phyloP scores from a whole-genome alignment of 2,888 invertebrate species.

The Drosophila pegasa region DNA sequence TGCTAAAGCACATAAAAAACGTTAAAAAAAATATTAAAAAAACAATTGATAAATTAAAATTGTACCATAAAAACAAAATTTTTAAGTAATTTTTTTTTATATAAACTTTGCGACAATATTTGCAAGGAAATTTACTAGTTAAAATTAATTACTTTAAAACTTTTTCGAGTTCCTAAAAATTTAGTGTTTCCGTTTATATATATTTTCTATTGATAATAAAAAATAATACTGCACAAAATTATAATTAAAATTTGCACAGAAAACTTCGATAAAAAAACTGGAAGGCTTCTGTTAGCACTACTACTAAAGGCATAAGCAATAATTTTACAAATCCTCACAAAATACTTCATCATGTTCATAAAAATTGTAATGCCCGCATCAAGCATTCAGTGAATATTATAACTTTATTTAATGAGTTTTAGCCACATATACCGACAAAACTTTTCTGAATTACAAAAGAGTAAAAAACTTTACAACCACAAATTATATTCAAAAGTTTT shows the following conservation, averaged over 20 bases:
- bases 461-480: slow-evolving; percentile 17
- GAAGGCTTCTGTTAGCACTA: background rate
- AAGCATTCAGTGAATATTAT: background rate
- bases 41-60: no score
- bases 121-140: no score
- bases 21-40: no score
- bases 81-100: no score
- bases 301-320: background rate
- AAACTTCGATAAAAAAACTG: background rate
- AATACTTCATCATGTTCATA: background rate
- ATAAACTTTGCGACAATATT: no score
- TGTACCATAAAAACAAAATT: no score
- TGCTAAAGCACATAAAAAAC: no score
- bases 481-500: slow-evolving; percentile 1
- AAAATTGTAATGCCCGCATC: background rate
- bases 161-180: no score
- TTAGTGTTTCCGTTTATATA: no score
- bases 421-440: slow-evolving; percentile 8
- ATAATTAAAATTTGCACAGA: background rate
- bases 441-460: slow-evolving; percentile 13
- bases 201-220: background rate
- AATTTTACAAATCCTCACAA: background rate
- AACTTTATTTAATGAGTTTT: slow-evolving; percentile 14
- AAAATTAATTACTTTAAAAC: no score
- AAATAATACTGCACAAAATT: background rate